Conservation (phyloP, 2,113 vertebrate genomes). For the Cavia porcellus region DNA sequence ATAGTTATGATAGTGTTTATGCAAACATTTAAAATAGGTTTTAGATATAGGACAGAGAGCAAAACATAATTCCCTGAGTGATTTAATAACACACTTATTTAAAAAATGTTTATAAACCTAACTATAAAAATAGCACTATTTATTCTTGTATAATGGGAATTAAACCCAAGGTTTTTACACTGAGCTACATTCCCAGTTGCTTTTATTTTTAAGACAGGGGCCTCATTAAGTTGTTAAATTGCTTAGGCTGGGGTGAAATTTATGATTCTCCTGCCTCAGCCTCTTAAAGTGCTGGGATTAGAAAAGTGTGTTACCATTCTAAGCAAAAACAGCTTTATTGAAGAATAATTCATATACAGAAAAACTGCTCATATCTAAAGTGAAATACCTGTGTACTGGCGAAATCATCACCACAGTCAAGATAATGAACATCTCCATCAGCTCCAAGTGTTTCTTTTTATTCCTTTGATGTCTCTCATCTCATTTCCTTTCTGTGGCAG, state of each 20-base stretch:
- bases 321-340: background rate
- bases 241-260: background rate
- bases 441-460: background rate
- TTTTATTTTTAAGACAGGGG: background rate
- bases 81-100: constrained; percentile 22
- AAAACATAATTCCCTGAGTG: background rate
- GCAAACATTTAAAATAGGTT: background rate
- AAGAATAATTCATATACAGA: constrained; percentile 6
- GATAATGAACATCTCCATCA: background rate
- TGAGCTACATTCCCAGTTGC: background rate
- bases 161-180: background rate
- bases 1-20: background rate
- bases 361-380: background rate
- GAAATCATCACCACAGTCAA: background rate
- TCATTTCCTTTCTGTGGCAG: background rate
- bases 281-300: background rate
- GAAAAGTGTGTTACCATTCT: background rate
- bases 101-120: background rate
- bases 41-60: background rate
- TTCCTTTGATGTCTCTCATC: background rate
- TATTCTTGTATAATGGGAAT: background rate
- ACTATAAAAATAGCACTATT: background rate
- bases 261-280: background rate
- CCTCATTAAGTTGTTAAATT: background rate
- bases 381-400: background rate